phyloP scores from a whole-genome alignment of 1,140 invertebrate genomes.

The Sminthurides bifidus region DNA sequence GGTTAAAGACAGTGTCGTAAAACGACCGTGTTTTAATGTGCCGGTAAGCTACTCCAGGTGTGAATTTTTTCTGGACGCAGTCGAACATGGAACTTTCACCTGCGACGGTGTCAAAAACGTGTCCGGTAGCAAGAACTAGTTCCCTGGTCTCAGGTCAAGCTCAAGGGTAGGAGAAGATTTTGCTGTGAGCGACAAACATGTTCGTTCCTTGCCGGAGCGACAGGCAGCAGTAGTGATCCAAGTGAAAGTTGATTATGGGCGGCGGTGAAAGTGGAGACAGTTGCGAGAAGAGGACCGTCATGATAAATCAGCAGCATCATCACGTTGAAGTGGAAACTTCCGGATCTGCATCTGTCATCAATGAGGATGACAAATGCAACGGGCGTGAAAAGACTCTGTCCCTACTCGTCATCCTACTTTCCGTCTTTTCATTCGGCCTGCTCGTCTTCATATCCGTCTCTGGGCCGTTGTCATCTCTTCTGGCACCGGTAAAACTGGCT shows the following conservation, averaged over 20 bases:
- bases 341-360: background rate
- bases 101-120: too few species aligned
- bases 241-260: too few species aligned
- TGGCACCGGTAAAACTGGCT: conserved; percentile 14
- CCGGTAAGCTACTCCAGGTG: too few species aligned
- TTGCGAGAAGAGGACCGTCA: background rate
- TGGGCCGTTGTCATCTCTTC: conserved; percentile 14
- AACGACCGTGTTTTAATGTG: too few species aligned
- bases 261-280: conserved; percentile 4
- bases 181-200: background rate
- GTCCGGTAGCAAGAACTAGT: too few species aligned
- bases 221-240: too few species aligned
- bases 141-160: too few species aligned
- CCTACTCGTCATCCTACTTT: conserved; percentile 12
- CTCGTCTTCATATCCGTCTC: conserved; percentile 18
- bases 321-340: background rate
- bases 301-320: conserved; percentile 4
- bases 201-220: background rate
- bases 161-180: too few species aligned
- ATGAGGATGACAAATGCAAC: background rate
- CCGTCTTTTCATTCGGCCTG: conserved; percentile 20
- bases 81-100: too few species aligned
- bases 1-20: too few species aligned
- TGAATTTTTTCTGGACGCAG: too few species aligned
- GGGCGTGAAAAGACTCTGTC: conserved; percentile 18